Percentiles rank a stretch among this genome's conserved stretches.
phyloP scores from a whole-genome alignment of 2,113 vertebrate species.

The Sturnira hondurensis region DNA sequence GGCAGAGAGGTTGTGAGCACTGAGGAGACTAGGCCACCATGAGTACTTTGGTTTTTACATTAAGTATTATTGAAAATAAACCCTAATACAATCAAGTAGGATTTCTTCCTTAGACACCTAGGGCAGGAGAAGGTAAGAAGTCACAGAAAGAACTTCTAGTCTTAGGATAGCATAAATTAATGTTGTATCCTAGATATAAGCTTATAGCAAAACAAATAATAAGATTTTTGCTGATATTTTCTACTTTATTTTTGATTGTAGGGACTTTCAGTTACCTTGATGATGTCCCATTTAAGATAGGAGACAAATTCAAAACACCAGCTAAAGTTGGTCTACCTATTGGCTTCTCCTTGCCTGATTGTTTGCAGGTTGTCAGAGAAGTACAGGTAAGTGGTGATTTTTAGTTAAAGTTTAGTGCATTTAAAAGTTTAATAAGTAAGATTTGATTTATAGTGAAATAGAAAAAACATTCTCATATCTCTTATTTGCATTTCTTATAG shows the following conservation, averaged over 20 bases:
- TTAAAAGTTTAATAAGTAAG: constrained; percentile 57
- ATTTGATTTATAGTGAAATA: constrained; percentile 45
- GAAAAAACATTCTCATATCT: not conserved
- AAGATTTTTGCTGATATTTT: constrained; percentile 66
- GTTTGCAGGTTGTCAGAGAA: constrained; percentile 83
- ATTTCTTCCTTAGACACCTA: not conserved
- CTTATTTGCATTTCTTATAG: constrained; percentile 18
- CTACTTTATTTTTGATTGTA: constrained; percentile 76
- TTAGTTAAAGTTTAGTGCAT: constrained; percentile 59
- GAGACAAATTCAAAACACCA: constrained; percentile 94
- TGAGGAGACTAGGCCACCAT: not conserved
- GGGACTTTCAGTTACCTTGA: constrained; percentile 97
- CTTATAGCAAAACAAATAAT: constrained; percentile 48
- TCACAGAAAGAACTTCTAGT: not conserved
- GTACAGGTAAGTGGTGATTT: constrained; percentile 84
- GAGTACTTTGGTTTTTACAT: not conserved
- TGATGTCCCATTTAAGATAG: constrained; percentile 97
- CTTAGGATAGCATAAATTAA: constrained; percentile 16
- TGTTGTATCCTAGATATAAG: constrained; percentile 29
- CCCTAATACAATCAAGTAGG: not conserved
- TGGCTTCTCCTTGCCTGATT: constrained; percentile 91
- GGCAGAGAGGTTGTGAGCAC: not conserved
- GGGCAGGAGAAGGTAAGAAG: constrained; percentile 45
- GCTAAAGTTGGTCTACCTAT: constrained; percentile 95
- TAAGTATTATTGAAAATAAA: constrained; percentile 30